A percentile compares a stretch with the other conserved stretches of the same genome.
These are phyloP conservation scores for Psilanteris sp. DNA, from an alignment of 1,140 invertebrate genomes.

Conservation along the genomic window DNA sequence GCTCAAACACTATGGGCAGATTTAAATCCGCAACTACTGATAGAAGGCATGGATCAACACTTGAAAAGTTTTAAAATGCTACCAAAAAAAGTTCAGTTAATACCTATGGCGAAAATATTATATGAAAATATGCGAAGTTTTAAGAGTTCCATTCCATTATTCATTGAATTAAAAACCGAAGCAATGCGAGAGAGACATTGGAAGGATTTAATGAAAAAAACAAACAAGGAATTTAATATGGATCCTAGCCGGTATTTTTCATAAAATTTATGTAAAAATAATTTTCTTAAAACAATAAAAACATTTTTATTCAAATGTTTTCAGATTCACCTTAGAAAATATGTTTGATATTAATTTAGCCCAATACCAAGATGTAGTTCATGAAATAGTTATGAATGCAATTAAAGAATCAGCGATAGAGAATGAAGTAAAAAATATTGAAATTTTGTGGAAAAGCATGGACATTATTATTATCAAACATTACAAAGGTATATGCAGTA, in stretches of 20 bases:
- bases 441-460: conserved; percentile 86
- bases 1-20: conserved; percentile 92
- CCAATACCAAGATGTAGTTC: conserved; percentile 89
- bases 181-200: conserved; percentile 93
- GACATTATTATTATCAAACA: conserved; percentile 86
- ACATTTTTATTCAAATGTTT: no score
- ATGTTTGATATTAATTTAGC: conserved; percentile 95
- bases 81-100: conserved; percentile 80
- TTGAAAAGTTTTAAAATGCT: conserved; percentile 88
- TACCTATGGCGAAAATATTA: conserved; percentile 84
- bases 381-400: conserved; percentile 91
- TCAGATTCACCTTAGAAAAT: conserved; percentile 90
- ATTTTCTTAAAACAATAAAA: no score
- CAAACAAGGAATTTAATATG: conserved; percentile 92
- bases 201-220: conserved; percentile 92
- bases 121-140: conserved; percentile 93
- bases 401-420: conserved; percentile 94
- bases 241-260: conserved; percentile 84
- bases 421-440: conserved; percentile 89
- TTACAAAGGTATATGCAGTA: conserved; percentile 80
- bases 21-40: conserved; percentile 89
- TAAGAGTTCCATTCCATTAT: conserved; percentile 91
- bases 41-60: conserved; percentile 92
- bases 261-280: no score
- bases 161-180: conserved; percentile 94